Percentiles rank a stretch among this genome's conserved stretches.
Conservation (phyloP, 1,140 invertebrate genomes). For the Aphelenchoides besseyi region DNA sequence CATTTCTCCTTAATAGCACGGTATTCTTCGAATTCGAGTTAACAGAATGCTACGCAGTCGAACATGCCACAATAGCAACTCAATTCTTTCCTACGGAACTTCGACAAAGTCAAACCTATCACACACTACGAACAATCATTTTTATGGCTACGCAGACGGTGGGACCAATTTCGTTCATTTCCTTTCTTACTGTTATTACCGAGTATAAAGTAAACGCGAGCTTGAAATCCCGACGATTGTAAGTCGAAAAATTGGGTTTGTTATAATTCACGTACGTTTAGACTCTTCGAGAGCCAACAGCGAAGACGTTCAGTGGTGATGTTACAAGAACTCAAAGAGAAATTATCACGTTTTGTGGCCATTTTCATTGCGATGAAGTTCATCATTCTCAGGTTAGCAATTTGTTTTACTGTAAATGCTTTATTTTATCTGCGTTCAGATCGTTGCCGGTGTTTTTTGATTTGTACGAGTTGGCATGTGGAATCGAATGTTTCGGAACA, state of each 20-base stretch:
- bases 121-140: constrained; percentile 37
- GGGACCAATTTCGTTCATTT: constrained; percentile 36
- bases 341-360: constrained; percentile 45
- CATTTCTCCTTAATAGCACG: constrained; percentile 42
- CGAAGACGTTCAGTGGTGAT: constrained; percentile 42
- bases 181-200: constrained; percentile 35
- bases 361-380: constrained; percentile 52
- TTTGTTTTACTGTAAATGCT: constrained; percentile 12
- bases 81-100: constrained; percentile 39
- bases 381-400: constrained; percentile 44
- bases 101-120: constrained; percentile 36
- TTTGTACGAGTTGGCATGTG: constrained; percentile 46
- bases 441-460: constrained; percentile 50
- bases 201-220: constrained; percentile 51
- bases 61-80: constrained; percentile 26
- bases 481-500: constrained; percentile 49
- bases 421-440: constrained; percentile 17
- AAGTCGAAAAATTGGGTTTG: constrained; percentile 5
- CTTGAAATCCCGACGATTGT: constrained; percentile 44
- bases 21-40: constrained; percentile 53
- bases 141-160: constrained; percentile 48
- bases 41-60: constrained; percentile 33
- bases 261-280: constrained; percentile 27
- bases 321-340: constrained; percentile 47
- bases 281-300: constrained; percentile 49